Evolutionary conservation across 2,797 vertebrate species (phyloP).

Genomic region (Sphenopsis melanotis): DNA sequence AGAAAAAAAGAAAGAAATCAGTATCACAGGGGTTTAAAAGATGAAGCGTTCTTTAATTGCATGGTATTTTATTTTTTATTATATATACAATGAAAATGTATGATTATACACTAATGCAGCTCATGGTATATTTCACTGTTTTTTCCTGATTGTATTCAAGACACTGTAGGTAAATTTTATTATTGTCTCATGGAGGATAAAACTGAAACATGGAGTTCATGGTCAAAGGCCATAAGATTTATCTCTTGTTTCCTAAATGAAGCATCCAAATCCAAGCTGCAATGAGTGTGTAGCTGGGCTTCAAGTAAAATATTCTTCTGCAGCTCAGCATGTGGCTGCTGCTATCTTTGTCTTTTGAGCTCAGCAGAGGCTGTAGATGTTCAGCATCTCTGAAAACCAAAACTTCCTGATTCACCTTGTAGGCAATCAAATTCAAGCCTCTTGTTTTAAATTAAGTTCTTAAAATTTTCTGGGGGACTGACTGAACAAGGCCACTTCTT

Average conservation of each 20-base stretch:
- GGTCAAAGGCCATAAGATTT: background rate
- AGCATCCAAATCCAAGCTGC: background rate
- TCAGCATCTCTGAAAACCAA: background rate
- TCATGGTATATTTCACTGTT: background rate
- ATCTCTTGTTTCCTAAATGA: background rate
- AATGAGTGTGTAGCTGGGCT: background rate
- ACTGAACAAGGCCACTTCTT: fast-evolving
- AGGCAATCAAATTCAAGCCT: background rate
- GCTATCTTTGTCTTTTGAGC: background rate
- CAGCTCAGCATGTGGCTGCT: background rate
- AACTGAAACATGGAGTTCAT: background rate
- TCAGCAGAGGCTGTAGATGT: background rate
- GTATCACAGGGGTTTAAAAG: conserved; percentile 14
- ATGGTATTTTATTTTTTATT: background rate
- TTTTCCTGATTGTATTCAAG: background rate
- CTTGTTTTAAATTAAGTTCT: background rate
- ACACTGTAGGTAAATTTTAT: background rate
- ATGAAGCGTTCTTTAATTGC: conserved; percentile 13
- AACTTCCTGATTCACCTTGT: background rate
- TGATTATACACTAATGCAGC: background rate
- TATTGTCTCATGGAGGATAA: background rate
- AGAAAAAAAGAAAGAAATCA: background rate
- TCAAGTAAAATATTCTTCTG: background rate
- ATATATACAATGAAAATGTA: background rate
- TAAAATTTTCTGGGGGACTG: background rate